Percentiles rank a stretch among this genome's conserved stretches.
Conservation (phyloP, 2,797 vertebrate species). For the Crypturellus tataupa region DNA sequence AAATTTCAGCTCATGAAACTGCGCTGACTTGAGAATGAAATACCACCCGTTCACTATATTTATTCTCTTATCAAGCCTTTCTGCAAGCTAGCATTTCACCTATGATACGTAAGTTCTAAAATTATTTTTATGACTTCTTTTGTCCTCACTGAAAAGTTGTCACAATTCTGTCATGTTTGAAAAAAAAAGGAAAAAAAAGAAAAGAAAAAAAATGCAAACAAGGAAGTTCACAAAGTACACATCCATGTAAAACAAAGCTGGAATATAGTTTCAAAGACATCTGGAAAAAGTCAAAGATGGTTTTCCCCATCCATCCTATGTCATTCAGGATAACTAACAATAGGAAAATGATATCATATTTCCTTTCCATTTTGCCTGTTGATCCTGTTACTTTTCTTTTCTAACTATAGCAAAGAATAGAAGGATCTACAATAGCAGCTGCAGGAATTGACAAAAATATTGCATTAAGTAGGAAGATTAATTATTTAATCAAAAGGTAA, state of each 20-base stretch:
- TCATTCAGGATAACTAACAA: constrained; percentile 48
- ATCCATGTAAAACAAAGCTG: constrained; percentile 49
- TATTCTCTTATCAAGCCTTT: not conserved
- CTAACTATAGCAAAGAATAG: not conserved
- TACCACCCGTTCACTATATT: not conserved
- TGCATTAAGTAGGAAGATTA: not conserved
- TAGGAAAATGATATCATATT: constrained; percentile 30
- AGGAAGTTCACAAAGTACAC: constrained; percentile 22
- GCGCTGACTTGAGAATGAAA: not conserved
- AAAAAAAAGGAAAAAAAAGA: not conserved
- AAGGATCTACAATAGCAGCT: not conserved
- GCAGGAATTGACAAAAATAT: not conserved
- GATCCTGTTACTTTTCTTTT: not conserved
- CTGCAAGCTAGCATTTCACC: not conserved
- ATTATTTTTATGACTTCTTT: constrained; percentile 1
- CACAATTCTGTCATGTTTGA: not conserved
- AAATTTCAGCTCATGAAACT: not conserved
- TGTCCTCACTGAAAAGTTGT: not conserved
- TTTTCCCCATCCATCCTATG: constrained; percentile 37
- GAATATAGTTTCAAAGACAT: not conserved
- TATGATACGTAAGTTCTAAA: not conserved
- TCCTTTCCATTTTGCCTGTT: constrained; percentile 9
- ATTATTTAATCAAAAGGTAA: not conserved
- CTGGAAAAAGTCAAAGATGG: constrained; percentile 60
- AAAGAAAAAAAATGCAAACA: not conserved